These are phyloP conservation scores for Agrotis segetum DNA, from an alignment of 2,888 invertebrate genomes.

Conservation along the genomic window DNA sequence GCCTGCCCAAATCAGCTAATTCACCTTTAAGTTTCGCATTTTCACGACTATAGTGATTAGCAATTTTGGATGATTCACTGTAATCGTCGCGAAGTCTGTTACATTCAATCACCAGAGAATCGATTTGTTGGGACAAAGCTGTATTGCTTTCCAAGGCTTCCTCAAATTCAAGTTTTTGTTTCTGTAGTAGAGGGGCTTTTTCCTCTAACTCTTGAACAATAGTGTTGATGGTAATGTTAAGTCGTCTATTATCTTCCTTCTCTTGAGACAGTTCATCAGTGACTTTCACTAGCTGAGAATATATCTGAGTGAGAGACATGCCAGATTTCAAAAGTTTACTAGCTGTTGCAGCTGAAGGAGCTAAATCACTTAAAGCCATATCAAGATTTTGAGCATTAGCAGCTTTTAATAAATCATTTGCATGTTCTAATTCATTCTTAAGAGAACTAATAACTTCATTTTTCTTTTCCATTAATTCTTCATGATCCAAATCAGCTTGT, in stretches of 20 bases:
- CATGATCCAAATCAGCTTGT: slow-evolving; percentile 92
- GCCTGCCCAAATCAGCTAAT: slow-evolving; percentile 95
- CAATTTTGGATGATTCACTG: slow-evolving; percentile 93
- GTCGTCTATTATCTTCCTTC: slow-evolving; percentile 95
- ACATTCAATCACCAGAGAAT: slow-evolving; percentile 93
- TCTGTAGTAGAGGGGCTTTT: slow-evolving; percentile 96
- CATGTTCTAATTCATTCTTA: slow-evolving; percentile 95
- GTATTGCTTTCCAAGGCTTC: slow-evolving; percentile 94
- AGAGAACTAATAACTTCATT: slow-evolving; percentile 93
- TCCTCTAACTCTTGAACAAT: slow-evolving; percentile 97
- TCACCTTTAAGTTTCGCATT: slow-evolving; percentile 95
- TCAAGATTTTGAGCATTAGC: slow-evolving; percentile 94
- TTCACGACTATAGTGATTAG: slow-evolving; percentile 94
- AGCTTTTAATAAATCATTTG: slow-evolving; percentile 95
- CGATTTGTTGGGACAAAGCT: slow-evolving; percentile 93
- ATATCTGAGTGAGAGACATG: slow-evolving; percentile 97
- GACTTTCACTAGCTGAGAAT: slow-evolving; percentile 95
- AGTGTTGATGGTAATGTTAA: slow-evolving; percentile 95
- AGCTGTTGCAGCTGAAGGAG: slow-evolving; percentile 97
- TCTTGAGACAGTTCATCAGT: slow-evolving; percentile 94
- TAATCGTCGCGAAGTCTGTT: slow-evolving; percentile 93
- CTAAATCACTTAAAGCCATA: slow-evolving; percentile 94
- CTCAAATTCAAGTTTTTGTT: slow-evolving; percentile 95
- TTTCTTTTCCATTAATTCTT: slow-evolving; percentile 93
- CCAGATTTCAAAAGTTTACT: slow-evolving; percentile 96